Base-by-base conservation (phyloP, 2,888 invertebrate genomes). In the Ophion slaviceki region DNA sequence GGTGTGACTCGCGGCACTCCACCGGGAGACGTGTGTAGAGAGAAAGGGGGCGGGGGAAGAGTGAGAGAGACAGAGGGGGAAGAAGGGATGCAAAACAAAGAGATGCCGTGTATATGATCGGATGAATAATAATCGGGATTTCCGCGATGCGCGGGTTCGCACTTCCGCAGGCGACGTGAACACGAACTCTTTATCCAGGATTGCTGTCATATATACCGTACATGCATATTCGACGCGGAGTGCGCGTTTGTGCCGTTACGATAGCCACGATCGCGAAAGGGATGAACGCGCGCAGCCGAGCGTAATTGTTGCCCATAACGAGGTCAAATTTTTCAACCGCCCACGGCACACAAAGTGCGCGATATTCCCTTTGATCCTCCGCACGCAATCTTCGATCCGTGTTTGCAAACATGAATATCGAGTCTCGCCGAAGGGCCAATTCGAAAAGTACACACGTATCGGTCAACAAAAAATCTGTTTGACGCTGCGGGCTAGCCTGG, bases 71-170 rank as follows among this genome's bases (percentile, higher is more conserved):
- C n/a, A 36, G 24, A 24, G 24, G 1, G 24, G 24, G 24, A 24
- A 24, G 24, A 24, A 24, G 24, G 24, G 24, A 24, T 24, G 24
- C 40, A 40, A 40, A 40, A 6, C n/a, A 61, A 77, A 82, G 77
- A 66, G 62, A 77, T 77, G 40, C 77, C 76, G 75, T 40, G 45
- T 70, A 14, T 6, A 74, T 86, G 83, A 83, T 85, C 75, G 62
- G 75, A 87, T 91, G 89, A 90, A 90, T 90, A 90, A 90, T 90
- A 90, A 90, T 90, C 87, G 84, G 78, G 79, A 88, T 88, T 89
- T 87, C 82, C 11, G 47, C 40, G 40, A 40, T 40, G 85, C 86
- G 76, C 68, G 61, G 70, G 82, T 84, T 81, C 80, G 86, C 86
- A 85, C 88, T 88, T 90, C 88, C 89, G 85, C 84, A 67, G 59